Conservation (phyloP, 2,113 vertebrate species). For the Grus americana region DNA sequence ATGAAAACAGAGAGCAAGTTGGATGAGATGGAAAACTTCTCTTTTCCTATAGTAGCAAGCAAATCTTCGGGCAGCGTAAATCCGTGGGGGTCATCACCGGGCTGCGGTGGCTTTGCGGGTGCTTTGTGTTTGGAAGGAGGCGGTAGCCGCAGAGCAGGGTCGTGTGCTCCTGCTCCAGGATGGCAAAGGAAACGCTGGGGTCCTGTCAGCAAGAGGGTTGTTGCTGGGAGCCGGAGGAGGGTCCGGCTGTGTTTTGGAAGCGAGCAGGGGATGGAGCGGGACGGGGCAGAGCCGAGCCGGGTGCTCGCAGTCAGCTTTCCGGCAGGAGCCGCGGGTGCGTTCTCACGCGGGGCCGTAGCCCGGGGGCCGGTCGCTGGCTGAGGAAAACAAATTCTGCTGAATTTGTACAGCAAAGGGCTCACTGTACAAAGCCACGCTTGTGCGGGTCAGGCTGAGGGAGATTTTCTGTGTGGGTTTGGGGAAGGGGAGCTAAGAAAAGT, state of each 20-base stretch:
- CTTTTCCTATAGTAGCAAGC: not conserved
- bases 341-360: not conserved
- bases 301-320: not conserved
- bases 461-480: not conserved
- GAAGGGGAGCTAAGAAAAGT: not conserved
- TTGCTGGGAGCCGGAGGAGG: not conserved
- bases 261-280: not conserved
- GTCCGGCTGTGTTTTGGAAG: not conserved
- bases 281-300: not conserved
- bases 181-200: not conserved
- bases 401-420: not conserved
- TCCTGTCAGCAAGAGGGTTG: not conserved
- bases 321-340: rapidly evolving
- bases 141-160: not conserved
- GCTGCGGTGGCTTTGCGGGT: not conserved
- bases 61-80: not conserved
- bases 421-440: not conserved
- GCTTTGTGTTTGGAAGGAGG: not conserved
- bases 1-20: not conserved
- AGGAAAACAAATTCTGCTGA: not conserved
- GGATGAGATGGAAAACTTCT: not conserved
- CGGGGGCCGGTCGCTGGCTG: rapidly evolving
- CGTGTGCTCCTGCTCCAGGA: not conserved
- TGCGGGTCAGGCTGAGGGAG: not conserved
- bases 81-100: rapidly evolving